Conservation (phyloP, 1,140 invertebrate species). For the Holcopasites calliopsidis region DNA sequence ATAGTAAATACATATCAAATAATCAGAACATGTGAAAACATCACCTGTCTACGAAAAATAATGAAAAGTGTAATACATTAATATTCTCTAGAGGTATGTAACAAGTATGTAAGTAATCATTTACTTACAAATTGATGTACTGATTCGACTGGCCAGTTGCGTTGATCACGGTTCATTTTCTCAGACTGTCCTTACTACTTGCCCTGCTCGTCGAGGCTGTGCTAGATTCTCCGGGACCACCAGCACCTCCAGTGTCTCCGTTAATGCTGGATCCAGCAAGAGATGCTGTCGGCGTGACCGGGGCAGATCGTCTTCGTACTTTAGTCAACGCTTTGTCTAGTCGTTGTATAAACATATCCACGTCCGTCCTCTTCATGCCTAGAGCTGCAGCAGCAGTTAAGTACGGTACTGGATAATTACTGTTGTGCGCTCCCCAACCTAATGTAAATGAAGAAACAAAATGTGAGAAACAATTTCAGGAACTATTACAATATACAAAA, state of each 20-base stretch:
- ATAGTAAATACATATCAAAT: not conserved
- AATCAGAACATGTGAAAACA: not conserved
- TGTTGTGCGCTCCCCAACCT: conserved; percentile 86
- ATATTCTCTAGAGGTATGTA: conserved; percentile 42
- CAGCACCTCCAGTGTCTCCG: conserved; percentile 72
- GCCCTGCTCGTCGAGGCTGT: conserved; percentile 81
- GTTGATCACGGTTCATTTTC: conserved; percentile 80
- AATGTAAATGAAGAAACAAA: conserved; percentile 53
- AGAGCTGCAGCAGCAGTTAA: conserved; percentile 86
- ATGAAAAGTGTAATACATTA: not conserved
- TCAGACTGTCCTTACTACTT: conserved; percentile 81
- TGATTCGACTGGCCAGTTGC: conserved; percentile 78
- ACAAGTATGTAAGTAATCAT: conserved; percentile 47
- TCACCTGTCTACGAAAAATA: not conserved
- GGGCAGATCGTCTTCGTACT: conserved; percentile 78
- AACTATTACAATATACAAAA: not conserved
- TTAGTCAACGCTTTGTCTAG: conserved; percentile 82
- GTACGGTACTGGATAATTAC: conserved; percentile 83
- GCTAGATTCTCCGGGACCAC: conserved; percentile 75
- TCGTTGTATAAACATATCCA: conserved; percentile 84
- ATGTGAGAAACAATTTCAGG: not conserved
- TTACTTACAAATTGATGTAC: conserved; percentile 73
- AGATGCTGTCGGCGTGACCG: conserved; percentile 79
- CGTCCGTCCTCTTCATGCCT: conserved; percentile 85
- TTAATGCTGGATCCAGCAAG: conserved; percentile 75